Evolutionary conservation across 2,797 vertebrate species (phyloP), one percentile per base, ranked within the genome.

Genomic region (Babyrousa celebensis): DNA sequence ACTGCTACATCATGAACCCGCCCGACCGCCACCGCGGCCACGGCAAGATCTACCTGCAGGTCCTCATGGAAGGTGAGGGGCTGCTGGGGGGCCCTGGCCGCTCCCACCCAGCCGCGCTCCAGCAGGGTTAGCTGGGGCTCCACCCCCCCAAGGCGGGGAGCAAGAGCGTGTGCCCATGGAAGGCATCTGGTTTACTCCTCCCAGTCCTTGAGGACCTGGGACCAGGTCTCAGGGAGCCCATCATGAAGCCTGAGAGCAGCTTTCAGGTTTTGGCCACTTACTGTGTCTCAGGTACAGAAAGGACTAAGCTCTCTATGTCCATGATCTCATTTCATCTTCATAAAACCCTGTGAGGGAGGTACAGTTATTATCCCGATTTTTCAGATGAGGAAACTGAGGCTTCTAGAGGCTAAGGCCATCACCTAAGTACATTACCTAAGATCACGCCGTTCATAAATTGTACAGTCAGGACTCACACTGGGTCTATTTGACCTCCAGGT

Each of bases 1-100:
- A 99, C 96, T 99, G 99, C 98, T 99, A 99, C 0, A 99, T 99
- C 90, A 99, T 98, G 96, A 99, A 99, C 98, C 99, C 99, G 0
- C 99, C 99, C 0, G 99, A 99, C 98, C 99, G 99, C 82, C 99
- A 99, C 79, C 99, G 97, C 2, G 99, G 99, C 93, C 98, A 98
- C 0, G 99, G 99, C 43, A 94, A 93, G 98, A 99, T 99, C 97
- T 94, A 98, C 56, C 98, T 99, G 86, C 98, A 96, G 56, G 99
- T 99, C 62, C 98, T 99, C 96, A 99, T 99, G 36, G 97, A 99
- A 99, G 99, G 99, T 99, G 98, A 98, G 99, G 20, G n/a, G 14
- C 12, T 15, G 27, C 62, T 97, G 97, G 95, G 98, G 29, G 74
- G 7, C 2, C 89, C 89, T 56, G 21, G 1, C 12, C 20, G 0